These are phyloP conservation scores for Axis porcinus DNA, from an alignment of 2,113 vertebrate genomes.

Conservation along the genomic window DNA sequence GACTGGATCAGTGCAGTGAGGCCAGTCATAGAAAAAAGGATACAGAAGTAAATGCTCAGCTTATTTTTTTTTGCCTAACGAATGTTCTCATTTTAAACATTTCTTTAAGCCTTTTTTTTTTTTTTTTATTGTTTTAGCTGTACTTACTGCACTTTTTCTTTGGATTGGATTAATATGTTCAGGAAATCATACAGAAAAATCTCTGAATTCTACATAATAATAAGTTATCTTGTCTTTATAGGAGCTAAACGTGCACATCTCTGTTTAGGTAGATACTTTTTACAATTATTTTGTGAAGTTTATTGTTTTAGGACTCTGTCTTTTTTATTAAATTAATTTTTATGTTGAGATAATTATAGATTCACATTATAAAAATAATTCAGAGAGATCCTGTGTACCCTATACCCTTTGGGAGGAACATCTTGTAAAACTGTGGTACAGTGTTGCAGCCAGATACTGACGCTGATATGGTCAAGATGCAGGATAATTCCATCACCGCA, in stretches of 20 bases:
- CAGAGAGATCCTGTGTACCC: background rate
- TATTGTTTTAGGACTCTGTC: background rate
- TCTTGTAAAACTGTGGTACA: background rate
- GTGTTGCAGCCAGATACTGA: background rate
- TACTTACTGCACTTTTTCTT: background rate
- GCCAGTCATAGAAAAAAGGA: constrained; percentile 98
- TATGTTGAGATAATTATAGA: constrained; percentile 1
- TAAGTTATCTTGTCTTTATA: background rate
- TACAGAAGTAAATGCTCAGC: constrained; percentile 92
- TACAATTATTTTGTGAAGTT: background rate
- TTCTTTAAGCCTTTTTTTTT: background rate
- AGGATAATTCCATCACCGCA: background rate
- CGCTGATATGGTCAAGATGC: background rate
- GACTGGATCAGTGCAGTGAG: constrained; percentile 97
- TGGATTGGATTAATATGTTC: background rate
- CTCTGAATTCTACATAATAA: background rate
- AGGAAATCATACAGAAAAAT: background rate
- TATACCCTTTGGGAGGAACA: background rate
- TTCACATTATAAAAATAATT: background rate
- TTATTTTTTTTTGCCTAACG: background rate
- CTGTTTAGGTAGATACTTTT: background rate
- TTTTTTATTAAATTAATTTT: background rate
- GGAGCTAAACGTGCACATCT: background rate
- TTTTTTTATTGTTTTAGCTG: background rate
- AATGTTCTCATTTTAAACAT: background rate